Percentiles rank a stretch among this genome's conserved stretches.
Conservation (phyloP, 2,888 invertebrate species). For the Anthoptus insignis region DNA sequence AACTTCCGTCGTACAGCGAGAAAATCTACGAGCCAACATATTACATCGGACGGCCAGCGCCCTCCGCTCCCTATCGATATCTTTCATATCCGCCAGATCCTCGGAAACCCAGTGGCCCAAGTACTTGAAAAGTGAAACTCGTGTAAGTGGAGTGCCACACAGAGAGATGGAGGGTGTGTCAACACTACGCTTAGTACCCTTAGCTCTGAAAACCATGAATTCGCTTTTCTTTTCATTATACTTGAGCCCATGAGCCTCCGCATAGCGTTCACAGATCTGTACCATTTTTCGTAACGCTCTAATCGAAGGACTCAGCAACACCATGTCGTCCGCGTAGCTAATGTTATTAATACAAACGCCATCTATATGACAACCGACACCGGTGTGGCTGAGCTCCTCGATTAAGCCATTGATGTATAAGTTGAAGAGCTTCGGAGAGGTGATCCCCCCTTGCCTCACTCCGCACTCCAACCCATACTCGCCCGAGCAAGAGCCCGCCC, state of each 20-base stretch:
- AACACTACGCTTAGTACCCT: background rate
- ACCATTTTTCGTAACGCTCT: background rate
- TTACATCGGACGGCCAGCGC: too few relatives aligned
- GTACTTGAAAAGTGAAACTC: background rate
- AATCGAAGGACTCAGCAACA: slow-evolving; percentile 19
- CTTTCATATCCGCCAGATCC: background rate
- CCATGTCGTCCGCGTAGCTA: slow-evolving; percentile 41
- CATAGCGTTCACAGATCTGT: background rate
- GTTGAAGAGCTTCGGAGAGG: slow-evolving; percentile 37
- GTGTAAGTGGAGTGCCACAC: background rate
- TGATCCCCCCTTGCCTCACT: slow-evolving; percentile 34
- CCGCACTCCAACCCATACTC: slow-evolving; percentile 28
- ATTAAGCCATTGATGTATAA: slow-evolving; percentile 38
- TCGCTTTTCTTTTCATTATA: background rate
- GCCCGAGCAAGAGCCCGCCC: slow-evolving; percentile 16
- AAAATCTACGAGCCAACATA: background rate
- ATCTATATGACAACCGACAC: slow-evolving; percentile 17
- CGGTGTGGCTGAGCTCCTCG: slow-evolving; percentile 37
- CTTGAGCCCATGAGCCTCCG: background rate
- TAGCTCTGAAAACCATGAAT: background rate
- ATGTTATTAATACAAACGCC: slow-evolving; percentile 23
- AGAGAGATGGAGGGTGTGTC: background rate
- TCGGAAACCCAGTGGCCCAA: background rate
- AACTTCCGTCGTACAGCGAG: background rate
- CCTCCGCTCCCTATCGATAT: background rate